phyloP scores from a whole-genome alignment of 2,113 vertebrate species.

The Gymnobelideus leadbeateri region DNA sequence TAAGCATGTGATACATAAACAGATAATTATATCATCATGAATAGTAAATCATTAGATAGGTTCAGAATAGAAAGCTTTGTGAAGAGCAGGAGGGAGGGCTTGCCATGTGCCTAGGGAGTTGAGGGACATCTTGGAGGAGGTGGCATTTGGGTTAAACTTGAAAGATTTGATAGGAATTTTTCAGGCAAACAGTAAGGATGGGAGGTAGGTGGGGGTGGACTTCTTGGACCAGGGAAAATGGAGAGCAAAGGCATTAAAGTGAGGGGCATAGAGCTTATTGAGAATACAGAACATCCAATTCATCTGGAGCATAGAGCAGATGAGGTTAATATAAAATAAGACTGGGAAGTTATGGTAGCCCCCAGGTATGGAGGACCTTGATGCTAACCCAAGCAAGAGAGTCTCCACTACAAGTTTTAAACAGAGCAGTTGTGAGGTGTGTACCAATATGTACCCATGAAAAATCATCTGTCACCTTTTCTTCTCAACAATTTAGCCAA shows the following conservation, averaged over 20 bases:
- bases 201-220: not conserved
- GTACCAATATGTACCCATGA: not conserved
- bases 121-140: not conserved
- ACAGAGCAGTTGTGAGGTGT: not conserved
- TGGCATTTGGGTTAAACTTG: not conserved
- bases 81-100: not conserved
- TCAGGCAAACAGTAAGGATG: not conserved
- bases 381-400: not conserved
- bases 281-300: not conserved
- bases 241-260: too few species aligned
- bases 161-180: not conserved
- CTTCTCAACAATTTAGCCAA: constrained; percentile 85
- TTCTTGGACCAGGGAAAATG: not conserved
- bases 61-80: not conserved
- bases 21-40: not conserved
- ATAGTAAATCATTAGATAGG: not conserved
- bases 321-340: not conserved
- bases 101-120: not conserved
- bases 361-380: not conserved
- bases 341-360: not conserved
- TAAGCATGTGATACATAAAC: not conserved
- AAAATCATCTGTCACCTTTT: not conserved
- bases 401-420: not conserved
- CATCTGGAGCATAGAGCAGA: not conserved
- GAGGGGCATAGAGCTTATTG: too few species aligned